These are phyloP conservation scores for Drosophila nigritarsus DNA, from an alignment of 2,888 invertebrate species.

Conservation along the genomic window DNA sequence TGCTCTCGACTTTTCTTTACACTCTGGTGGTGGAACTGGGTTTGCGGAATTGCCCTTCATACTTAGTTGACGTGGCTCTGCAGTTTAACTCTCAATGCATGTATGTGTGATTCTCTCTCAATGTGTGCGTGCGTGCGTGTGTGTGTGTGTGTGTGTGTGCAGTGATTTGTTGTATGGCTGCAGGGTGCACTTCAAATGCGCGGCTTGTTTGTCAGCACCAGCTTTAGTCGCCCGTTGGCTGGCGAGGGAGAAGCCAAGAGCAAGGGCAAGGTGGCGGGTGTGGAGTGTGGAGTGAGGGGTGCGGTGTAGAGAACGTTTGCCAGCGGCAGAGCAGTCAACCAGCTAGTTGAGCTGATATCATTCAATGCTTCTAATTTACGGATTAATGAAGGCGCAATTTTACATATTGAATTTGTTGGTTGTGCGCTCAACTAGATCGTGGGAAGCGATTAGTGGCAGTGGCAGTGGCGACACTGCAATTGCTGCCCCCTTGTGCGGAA, in stretches of 20 bases:
- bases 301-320: background rate
- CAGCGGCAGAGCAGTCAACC: slow-evolving; percentile 29
- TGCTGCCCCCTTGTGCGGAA: slow-evolving; percentile 12
- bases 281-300: background rate
- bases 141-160: slow-evolving; percentile 28
- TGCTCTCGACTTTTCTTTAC: slow-evolving; percentile 6
- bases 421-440: slow-evolving; percentile 68
- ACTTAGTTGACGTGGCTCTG: slow-evolving; percentile 40
- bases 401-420: slow-evolving; percentile 72
- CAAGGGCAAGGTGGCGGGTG: background rate
- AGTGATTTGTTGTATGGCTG: slow-evolving; percentile 53
- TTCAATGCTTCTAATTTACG: slow-evolving; percentile 78
- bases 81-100: slow-evolving; percentile 39
- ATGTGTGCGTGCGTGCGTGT: slow-evolving; percentile 1
- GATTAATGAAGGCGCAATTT: slow-evolving; percentile 81
- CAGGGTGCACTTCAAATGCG: slow-evolving; percentile 72
- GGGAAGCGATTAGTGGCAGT: slow-evolving; percentile 77
- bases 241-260: background rate
- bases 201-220: slow-evolving; percentile 68
- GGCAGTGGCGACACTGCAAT: slow-evolving; percentile 32
- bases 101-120: background rate
- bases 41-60: slow-evolving; percentile 24
- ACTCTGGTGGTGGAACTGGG: slow-evolving; percentile 55
- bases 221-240: slow-evolving; percentile 12
- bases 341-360: slow-evolving; percentile 57